Evolutionary conservation across 2,797 vertebrate species (phyloP), one percentile per base, ranked within the genome.

Genomic region (Phoxinus dragarum): DNA sequence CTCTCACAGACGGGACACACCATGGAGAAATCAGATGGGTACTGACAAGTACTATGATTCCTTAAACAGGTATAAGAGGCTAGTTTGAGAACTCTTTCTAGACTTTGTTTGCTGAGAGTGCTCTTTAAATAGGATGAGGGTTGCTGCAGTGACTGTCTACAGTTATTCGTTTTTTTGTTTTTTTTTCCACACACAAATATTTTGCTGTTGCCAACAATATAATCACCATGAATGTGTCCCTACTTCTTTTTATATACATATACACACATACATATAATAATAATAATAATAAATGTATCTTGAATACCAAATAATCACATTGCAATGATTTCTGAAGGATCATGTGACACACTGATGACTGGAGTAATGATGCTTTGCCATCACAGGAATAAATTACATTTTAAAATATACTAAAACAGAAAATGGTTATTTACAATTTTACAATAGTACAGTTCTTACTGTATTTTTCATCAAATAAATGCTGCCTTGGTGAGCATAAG

Each of bases 1-100:
- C 93, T 95, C 95, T 95, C 96, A 66, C 97, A 97, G 97, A 97
- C 95, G 96, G 94, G 96, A 97, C 94, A 95, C 95, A 95, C 94
- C 96, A 11, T 97, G 97, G 97, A 97, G 96, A 96, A 97, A 95
- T 95, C 95, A 96, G 91, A 95, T 95, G 94, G 95, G 92, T 95
- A 96, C 96, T 96, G 96, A 97, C 93, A 95, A 94, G 94, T 94
- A 93, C 93, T 95, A 86, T 95, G 96, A 96, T 94, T 95, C 96
- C 91, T 94, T 95, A 93, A 96, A 91, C 97, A 97, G 97, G 97
- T 97, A 98, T 94, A 89, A 85, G 92, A 94, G 93, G 91, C 93
- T 92, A 92, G 82, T 94, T 93, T 94, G 93, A 92, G 93, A 91
- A 89, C 92, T 91, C 75, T 88, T 75, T 82, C 64, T 59, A 81